Conservation (phyloP, 64 coral and sea anemone species). For the Dendronephthya gigantea region DNA sequence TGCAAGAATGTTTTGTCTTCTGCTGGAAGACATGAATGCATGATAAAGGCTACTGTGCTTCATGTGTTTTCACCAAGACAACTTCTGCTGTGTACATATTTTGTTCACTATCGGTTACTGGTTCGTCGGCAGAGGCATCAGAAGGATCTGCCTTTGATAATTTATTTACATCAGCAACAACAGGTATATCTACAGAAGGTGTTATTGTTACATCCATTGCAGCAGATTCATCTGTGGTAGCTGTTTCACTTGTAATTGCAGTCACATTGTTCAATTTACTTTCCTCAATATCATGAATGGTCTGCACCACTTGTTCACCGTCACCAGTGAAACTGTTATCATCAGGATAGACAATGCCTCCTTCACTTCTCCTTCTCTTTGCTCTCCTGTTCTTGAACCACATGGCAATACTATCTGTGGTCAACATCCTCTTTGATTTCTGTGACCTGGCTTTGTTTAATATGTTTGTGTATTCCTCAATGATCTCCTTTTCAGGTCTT, state of each 20-base stretch:
- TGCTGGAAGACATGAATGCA: background rate
- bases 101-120: background rate
- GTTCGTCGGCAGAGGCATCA: background rate
- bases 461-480: background rate
- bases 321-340: background rate
- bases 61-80: background rate
- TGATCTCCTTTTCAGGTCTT: background rate
- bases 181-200: background rate
- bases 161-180: background rate
- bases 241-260: background rate
- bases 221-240: background rate
- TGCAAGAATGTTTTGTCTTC: no score
- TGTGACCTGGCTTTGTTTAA: background rate
- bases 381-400: constrained; percentile 9
- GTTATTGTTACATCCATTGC: background rate
- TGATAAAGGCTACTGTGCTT: background rate
- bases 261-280: background rate
- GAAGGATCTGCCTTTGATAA: background rate
- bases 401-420: background rate
- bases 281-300: background rate
- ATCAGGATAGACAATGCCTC: background rate
- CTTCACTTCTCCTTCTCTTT: background rate
- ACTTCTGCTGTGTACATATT: background rate
- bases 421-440: background rate
- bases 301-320: background rate